phyloP scores from a whole-genome alignment of 2,113 vertebrate genomes.

The Spheniscus mendiculus region DNA sequence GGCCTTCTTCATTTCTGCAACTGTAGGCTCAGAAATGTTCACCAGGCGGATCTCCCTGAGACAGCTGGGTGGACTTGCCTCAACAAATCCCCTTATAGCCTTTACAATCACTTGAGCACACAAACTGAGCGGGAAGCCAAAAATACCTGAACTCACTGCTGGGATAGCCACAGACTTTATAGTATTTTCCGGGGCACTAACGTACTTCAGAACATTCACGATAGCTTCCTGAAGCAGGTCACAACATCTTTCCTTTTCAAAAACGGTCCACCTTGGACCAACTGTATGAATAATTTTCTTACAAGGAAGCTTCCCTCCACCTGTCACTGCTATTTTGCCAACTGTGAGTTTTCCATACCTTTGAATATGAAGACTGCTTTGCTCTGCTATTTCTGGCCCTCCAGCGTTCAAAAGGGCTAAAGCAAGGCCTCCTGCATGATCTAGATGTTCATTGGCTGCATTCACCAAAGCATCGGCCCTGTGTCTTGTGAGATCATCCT shows the following conservation, averaged over 20 bases:
- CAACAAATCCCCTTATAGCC: constrained; percentile 49
- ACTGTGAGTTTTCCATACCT: not conserved
- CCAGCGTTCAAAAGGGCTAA: constrained; percentile 75
- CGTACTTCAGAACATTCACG: constrained; percentile 37
- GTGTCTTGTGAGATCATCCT: constrained; percentile 82
- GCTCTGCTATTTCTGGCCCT: constrained; percentile 72
- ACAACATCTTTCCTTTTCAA: accelerated
- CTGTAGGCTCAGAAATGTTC: constrained; percentile 78
- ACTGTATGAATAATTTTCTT: constrained; percentile 84
- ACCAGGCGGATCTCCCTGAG: constrained; percentile 80
- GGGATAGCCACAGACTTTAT: constrained; percentile 85
- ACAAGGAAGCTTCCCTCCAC: constrained; percentile 77
- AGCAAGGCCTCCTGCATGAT: constrained; percentile 81
- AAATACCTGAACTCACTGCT: constrained; percentile 89
- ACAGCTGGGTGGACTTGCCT: accelerated
- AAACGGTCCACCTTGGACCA: constrained; percentile 51
- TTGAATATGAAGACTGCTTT: constrained; percentile 5
- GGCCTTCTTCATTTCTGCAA: constrained; percentile 77
- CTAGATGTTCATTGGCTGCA: constrained; percentile 79
- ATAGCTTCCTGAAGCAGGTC: not conserved
- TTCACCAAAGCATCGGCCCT: constrained; percentile 83
- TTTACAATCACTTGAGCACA: constrained; percentile 81
- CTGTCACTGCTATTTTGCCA: constrained; percentile 61
- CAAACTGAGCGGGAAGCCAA: constrained; percentile 75
- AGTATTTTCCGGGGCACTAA: accelerated